phyloP scores from a whole-genome alignment of 2,888 invertebrate species.

The Philereme vetulata region DNA sequence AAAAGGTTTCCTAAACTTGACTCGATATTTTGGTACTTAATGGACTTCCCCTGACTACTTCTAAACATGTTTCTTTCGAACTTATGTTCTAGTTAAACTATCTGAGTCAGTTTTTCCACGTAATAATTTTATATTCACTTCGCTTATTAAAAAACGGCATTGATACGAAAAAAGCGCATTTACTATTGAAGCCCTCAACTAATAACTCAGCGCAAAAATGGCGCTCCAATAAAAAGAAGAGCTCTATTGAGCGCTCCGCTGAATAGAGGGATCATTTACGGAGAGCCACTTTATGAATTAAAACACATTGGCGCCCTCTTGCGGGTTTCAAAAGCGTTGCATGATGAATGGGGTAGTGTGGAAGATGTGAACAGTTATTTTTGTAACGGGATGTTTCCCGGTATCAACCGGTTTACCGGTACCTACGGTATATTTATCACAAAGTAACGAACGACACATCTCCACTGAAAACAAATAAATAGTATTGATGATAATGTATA shows the following conservation, averaged over 20 bases:
- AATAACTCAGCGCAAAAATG: constrained; percentile 15
- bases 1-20: no score
- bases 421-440: no score
- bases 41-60: no score
- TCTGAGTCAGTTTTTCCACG: no score
- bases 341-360: constrained; percentile 32
- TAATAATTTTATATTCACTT: not conserved
- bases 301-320: constrained; percentile 42
- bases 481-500: no score
- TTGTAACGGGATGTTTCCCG: no score
- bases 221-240: constrained; percentile 1
- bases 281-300: constrained; percentile 44
- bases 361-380: not conserved
- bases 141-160: not conserved
- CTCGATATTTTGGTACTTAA: no score
- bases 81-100: no score
- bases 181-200: constrained; percentile 15
- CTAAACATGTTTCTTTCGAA: no score
- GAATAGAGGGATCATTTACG: constrained; percentile 32
- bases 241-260: constrained; percentile 9
- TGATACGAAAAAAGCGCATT: constrained; percentile 10
- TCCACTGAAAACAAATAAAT: no score
- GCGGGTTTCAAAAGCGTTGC: constrained; percentile 35
- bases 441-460: no score
- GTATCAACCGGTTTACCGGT: no score